Evolutionary conservation across 1,140 invertebrate genomes (phyloP), one percentile per base, ranked within the genome.

Genomic region (Wiebesia pumilae): DNA sequence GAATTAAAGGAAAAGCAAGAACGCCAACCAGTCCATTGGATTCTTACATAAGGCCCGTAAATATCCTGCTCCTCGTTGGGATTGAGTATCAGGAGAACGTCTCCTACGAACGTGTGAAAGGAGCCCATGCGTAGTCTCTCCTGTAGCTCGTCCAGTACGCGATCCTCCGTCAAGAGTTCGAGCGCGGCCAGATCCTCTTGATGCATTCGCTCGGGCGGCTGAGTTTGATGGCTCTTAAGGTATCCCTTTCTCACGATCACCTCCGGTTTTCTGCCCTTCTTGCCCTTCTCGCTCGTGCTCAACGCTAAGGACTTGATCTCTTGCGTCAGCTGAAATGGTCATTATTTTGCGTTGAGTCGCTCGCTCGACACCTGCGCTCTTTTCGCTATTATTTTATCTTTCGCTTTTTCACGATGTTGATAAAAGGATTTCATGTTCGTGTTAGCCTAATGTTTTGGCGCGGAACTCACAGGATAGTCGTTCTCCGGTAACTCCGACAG

Each of bases 81-180:
- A 94, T 99, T 99, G 0, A 99, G 91, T 40, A 97, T 96, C 9
- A 99, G 89, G 54, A 99, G 94, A 81, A 99, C 95, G 91, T 99
- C 98, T 6, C 98, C 98, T 77, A 98, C 95, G 90, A 98, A 99
- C 3, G 97, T 98, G 89, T 98, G 98, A 89, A 96, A 97, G 83
- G 96, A 93, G 38, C 96, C 96, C 87, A 95, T 94, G 65, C 94
- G 93, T 88, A 97, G 95, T 89, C 98, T 95, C 71, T 96, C 95
- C 78, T 96, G 94, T 81, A 98, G 91, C 89, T 97, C 96, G 24
- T 96, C 94, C 3, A 98, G 92, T n/a, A 98, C 95, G 9, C 94
- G 94, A 71, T 98, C 97, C 92, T 98, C 97, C 51, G 96, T 96
- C 9, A 98, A 93, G 65, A 94, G 93, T 87, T 98, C 97, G 43